These are phyloP conservation scores for Amblyraja radiata DNA, from an alignment of 2,797 vertebrate genomes.

Conservation along the genomic window DNA sequence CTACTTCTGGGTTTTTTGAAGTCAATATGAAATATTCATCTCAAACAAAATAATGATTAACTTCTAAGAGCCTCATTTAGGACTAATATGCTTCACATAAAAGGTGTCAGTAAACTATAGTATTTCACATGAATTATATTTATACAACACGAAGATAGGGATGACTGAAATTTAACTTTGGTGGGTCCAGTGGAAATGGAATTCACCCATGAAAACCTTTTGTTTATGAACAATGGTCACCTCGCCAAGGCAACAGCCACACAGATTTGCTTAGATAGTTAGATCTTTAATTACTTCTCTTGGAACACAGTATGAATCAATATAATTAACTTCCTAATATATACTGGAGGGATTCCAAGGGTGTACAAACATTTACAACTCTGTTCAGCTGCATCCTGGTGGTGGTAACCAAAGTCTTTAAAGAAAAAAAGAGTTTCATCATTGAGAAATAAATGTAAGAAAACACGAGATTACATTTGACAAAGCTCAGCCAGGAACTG, in stretches of 20 bases:
- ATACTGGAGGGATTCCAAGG: neutral
- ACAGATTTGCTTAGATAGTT: neutral
- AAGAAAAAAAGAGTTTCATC: neutral
- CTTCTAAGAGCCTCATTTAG: neutral
- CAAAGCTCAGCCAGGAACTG: neutral
- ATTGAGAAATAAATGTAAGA: neutral
- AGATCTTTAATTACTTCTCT: neutral
- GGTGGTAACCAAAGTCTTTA: neutral
- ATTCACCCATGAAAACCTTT: constrained; percentile 1
- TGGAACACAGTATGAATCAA: neutral
- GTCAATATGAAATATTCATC: neutral
- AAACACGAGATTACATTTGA: neutral
- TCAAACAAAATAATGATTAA: neutral
- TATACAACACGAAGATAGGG: neutral
- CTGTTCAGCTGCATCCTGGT: neutral
- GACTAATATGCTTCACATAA: neutral
- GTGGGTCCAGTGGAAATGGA: constrained; percentile 11
- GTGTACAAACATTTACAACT: neutral
- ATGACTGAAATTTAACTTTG: constrained; percentile 3
- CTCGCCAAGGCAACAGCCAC: constrained; percentile 27
- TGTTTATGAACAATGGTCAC: constrained; percentile 30
- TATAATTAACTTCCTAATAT: neutral
- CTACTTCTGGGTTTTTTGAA: neutral
- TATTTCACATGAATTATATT: constrained; percentile 5
- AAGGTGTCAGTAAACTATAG: neutral